Conservation (phyloP, 2,797 vertebrate species). For the Poeciliopsis infans region DNA sequence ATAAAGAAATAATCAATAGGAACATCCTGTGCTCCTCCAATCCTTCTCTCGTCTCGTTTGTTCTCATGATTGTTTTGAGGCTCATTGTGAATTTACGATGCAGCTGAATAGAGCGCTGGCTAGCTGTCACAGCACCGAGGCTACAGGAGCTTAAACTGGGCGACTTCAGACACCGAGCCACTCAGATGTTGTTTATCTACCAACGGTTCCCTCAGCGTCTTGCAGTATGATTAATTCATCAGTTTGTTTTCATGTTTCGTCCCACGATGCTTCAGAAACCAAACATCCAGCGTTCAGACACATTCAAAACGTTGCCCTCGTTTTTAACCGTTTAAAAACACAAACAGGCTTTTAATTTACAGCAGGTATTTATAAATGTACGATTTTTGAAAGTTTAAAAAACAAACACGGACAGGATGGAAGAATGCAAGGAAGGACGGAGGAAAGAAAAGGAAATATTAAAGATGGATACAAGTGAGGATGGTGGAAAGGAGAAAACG, state of each 20-base stretch:
- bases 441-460: not conserved
- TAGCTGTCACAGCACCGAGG: conserved; percentile 19
- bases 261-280: not conserved
- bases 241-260: not conserved
- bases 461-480: not conserved
- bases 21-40: not conserved
- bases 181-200: not conserved
- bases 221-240: not conserved
- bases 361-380: not conserved
- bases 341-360: not conserved
- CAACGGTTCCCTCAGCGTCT: not conserved
- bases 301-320: not conserved
- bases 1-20: not conserved
- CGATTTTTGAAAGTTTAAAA: not conserved
- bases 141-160: not conserved
- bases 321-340: not conserved
- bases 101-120: conserved; percentile 33
- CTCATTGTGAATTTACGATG: conserved; percentile 61
- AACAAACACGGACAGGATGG: not conserved
- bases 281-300: not conserved
- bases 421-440: not conserved
- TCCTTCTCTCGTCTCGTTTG: not conserved
- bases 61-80: conserved; percentile 27
- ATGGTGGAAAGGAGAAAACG: not conserved
- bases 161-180: not conserved